Conservation (phyloP, 2,888 invertebrate genomes). For the Uloborus plumipes region DNA sequence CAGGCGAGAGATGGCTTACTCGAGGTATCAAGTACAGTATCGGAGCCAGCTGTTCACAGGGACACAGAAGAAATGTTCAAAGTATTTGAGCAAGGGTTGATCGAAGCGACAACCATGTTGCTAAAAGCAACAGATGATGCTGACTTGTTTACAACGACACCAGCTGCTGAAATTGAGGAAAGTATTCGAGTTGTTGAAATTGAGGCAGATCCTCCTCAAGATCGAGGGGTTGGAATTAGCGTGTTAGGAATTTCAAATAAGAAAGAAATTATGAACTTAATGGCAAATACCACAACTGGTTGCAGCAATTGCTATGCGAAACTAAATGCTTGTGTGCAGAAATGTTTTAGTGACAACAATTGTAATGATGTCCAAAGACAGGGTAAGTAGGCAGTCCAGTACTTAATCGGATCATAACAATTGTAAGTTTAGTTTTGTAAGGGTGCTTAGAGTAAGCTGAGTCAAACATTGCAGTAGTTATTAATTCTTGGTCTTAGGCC, state of each 20-base stretch:
- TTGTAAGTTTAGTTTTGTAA: too few species aligned
- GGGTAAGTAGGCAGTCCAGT: slow-evolving; percentile 20
- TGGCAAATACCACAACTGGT: slow-evolving; percentile 32
- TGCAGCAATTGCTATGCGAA: slow-evolving; percentile 44
- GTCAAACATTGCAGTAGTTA: too few species aligned
- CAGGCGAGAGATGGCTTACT: slow-evolving; percentile 33
- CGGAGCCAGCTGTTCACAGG: slow-evolving; percentile 2
- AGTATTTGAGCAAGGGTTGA: slow-evolving; percentile 35
- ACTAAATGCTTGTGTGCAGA: slow-evolving; percentile 31
- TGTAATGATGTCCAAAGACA: slow-evolving; percentile 42
- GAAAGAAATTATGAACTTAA: neutral
- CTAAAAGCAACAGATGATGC: slow-evolving; percentile 15
- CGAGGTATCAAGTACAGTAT: slow-evolving; percentile 1
- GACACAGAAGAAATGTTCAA: slow-evolving; percentile 34
- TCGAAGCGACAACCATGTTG: slow-evolving; percentile 49
- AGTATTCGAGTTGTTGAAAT: slow-evolving; percentile 7
- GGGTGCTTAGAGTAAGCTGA: too few species aligned
- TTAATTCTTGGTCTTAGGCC: too few species aligned
- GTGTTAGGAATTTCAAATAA: neutral
- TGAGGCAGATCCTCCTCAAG: neutral
- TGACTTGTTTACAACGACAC: neutral
- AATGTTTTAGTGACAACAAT: slow-evolving; percentile 28
- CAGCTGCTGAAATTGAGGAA: neutral
- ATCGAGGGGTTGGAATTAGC: slow-evolving; percentile 3
- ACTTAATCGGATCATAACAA: too few species aligned